Conservation (phyloP, 2,113 vertebrate genomes). For the Phylloscopus trochiloides region DNA sequence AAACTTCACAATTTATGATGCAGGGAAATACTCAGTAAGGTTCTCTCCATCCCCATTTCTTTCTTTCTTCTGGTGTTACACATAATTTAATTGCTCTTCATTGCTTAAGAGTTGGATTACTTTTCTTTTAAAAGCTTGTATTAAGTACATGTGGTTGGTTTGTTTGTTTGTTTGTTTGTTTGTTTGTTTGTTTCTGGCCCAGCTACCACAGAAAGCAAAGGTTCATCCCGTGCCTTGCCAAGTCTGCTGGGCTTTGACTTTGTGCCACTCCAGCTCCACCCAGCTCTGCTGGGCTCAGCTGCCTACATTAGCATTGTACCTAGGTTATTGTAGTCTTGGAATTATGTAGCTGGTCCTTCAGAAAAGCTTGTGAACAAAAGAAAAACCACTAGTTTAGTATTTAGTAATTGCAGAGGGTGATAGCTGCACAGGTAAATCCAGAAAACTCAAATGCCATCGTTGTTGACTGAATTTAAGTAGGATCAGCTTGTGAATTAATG, state of each 20-base stretch:
- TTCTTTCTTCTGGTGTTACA: background rate
- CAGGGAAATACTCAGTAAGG: background rate
- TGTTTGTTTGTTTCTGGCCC: background rate
- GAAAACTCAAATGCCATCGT: background rate
- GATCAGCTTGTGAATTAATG: background rate
- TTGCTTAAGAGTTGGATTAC: background rate
- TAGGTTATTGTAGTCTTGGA: background rate
- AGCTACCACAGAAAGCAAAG: background rate
- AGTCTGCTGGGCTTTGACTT: background rate
- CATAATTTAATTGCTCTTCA: background rate
- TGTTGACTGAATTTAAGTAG: background rate
- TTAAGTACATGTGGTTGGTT: background rate
- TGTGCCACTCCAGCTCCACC: rapidly evolving
- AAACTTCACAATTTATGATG: background rate
- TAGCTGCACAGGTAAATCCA: background rate
- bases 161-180: background rate
- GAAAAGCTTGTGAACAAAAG: background rate
- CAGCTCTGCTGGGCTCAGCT: background rate
- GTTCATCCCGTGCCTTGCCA: rapidly evolving
- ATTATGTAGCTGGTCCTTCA: background rate
- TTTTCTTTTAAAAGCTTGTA: background rate
- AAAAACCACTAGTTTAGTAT: background rate
- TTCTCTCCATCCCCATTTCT: background rate
- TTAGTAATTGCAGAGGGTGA: background rate
- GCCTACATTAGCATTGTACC: background rate